These are phyloP conservation scores for Limnephilus lunatus DNA, from an alignment of 2,888 invertebrate species.

Conservation along the genomic window DNA sequence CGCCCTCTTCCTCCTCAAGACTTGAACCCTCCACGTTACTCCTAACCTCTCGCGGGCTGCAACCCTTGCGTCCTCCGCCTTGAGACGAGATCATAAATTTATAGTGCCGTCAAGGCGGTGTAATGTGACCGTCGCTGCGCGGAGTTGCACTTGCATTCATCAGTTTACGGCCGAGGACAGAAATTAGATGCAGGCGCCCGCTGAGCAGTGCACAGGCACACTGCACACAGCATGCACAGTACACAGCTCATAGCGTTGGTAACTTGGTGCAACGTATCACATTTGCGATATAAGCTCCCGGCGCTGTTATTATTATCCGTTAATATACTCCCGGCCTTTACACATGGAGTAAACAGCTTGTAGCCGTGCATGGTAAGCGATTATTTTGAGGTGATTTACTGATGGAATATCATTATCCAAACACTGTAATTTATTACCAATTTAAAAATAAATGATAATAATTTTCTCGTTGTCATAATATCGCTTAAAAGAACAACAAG, in stretches of 20 bases:
- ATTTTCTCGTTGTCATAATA: too few species aligned
- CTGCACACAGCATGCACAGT: background rate
- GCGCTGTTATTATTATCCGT: constrained; percentile 2
- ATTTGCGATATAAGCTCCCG: background rate
- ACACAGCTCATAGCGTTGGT: background rate
- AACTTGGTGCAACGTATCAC: background rate
- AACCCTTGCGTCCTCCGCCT: background rate
- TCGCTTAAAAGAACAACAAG: too few species aligned
- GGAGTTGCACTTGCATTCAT: background rate
- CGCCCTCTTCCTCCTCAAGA: background rate
- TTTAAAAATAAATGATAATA: too few species aligned
- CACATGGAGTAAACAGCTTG: background rate
- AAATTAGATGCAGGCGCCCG: constrained; percentile 9
- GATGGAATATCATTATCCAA: background rate
- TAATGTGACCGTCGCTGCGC: background rate
- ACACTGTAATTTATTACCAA: background rate
- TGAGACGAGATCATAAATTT: constrained; percentile 6
- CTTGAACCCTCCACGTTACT: background rate
- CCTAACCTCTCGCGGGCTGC: background rate
- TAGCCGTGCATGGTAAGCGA: background rate
- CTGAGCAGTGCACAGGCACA: background rate
- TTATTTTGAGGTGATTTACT: background rate
- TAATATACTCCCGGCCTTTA: background rate
- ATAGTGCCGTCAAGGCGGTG: constrained; percentile 8
- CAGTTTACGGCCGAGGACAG: background rate